A percentile compares a stretch with the other conserved stretches of the same genome.
phyloP scores from a whole-genome alignment of 2,888 invertebrate genomes.

The Caenorhabditis parvicauda region DNA sequence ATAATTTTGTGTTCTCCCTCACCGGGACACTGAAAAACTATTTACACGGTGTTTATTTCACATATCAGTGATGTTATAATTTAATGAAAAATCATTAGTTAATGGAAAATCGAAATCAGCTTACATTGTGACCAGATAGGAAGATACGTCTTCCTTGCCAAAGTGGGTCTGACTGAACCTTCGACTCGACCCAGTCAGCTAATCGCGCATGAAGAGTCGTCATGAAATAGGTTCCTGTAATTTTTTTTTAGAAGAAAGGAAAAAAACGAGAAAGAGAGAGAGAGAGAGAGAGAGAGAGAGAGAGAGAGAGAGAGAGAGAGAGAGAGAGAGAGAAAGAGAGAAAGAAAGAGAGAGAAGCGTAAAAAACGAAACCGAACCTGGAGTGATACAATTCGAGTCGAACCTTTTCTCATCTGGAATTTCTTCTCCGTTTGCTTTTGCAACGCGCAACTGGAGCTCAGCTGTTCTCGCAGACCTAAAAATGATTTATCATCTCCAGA shows the following conservation, averaged over 20 bases:
- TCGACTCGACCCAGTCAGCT: slow-evolving; percentile 80
- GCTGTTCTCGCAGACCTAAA: slow-evolving; percentile 85
- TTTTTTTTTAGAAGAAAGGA: neutral
- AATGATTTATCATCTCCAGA: neutral
- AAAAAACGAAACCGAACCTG: slow-evolving; percentile 71
- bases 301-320: too few species aligned
- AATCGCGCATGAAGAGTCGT: slow-evolving; percentile 80
- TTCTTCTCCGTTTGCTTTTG: slow-evolving; percentile 76
- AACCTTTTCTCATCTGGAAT: slow-evolving; percentile 80
- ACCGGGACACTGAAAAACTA: slow-evolving; percentile 73
- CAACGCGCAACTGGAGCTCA: slow-evolving; percentile 75
- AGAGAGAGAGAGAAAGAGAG: too few species aligned
- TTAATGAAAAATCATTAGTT: neutral
- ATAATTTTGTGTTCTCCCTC: slow-evolving; percentile 98
- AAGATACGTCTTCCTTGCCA: slow-evolving; percentile 85
- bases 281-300: too few species aligned
- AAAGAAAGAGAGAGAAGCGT: too few species aligned
- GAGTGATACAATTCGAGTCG: slow-evolving; percentile 96
- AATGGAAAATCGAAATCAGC: neutral
- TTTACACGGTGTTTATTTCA: neutral
- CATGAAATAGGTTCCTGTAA: slow-evolving; percentile 77
- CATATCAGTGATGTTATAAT: neutral
- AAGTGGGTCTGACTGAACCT: slow-evolving; percentile 75
- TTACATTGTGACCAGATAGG: slow-evolving; percentile 87
- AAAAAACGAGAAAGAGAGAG: neutral